Base-by-base conservation (phyloP, 2,113 vertebrate species). In the Mobula hypostoma region DNA sequence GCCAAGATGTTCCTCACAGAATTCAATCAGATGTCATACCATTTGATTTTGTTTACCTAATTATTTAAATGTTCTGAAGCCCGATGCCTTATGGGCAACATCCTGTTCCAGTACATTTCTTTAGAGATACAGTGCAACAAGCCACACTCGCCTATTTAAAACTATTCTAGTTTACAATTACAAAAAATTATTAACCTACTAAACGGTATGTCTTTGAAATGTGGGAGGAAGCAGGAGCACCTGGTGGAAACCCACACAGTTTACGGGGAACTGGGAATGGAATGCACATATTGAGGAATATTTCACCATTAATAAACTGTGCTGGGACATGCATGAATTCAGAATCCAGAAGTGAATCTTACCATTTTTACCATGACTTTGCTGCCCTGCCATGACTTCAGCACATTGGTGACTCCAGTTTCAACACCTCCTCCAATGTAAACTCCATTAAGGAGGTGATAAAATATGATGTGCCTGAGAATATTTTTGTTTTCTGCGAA, bases 371-470 rank as follows among this genome's bases (percentile, higher is more conserved):
- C 94, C 94, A 95, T 98, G 80, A 99, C 95, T 95, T 98, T 98
- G 95, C 97, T 98, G 95, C 98, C 98, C 95, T 99, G 98, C 8
- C 98, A 96, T 21, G 98, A 97, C 97, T 98, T 99, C 40, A 99
- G 96, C 94, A 99, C 97, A 95, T 99, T 99, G 87, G 98, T 99
- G 92, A 99, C 98, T 11, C 98, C 97, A n/a, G 96, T 94, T 95
- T 99, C 99, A 96, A 99, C 96, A 78, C 98, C 99, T 15, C 97
- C 98, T 40, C 98, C 98, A 56, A 99, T 98, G 95, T 98, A 98
- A 95, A 98, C 94, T 58, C 98, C 98, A 68, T 97, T 97, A 66
- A 95, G 98, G 94, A 99, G 94, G 95, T 99, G 99, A 95, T 99
- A 99, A 80, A 99, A 97, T 83, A 99, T 97, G 95, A 99, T 98